Evolutionary conservation across 1,140 invertebrate species (phyloP).

Genomic region (Diorhabda sublineata): DNA sequence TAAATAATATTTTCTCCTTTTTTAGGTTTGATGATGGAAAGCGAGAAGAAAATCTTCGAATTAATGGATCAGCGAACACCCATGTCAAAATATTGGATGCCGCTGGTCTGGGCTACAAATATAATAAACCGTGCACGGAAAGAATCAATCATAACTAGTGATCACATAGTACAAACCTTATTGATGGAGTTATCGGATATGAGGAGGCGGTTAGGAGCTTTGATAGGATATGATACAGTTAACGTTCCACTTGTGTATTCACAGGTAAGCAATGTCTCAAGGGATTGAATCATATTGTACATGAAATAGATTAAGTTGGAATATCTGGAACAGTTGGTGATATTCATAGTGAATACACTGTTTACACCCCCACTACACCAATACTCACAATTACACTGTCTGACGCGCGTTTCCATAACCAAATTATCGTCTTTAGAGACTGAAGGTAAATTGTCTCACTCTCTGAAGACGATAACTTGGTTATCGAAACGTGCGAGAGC

Average conservation of each 20-base stretch:
- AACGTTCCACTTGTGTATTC: conserved; percentile 97
- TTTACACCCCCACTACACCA: too few species aligned
- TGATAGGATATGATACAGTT: conserved; percentile 93
- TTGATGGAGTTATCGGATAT: conserved; percentile 80
- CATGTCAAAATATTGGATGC: conserved; percentile 93
- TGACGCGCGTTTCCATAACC: too few species aligned
- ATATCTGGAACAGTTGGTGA: too few species aligned
- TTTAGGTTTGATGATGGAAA: conserved; percentile 83
- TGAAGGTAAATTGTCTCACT: too few species aligned
- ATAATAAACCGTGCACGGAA: conserved; percentile 81
- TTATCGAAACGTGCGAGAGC: too few species aligned
- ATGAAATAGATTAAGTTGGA: too few species aligned
- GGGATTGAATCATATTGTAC: not conserved
- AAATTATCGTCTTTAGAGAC: too few species aligned
- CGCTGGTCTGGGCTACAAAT: conserved; percentile 85
- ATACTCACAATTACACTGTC: too few species aligned
- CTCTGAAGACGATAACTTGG: too few species aligned
- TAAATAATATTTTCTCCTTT: conserved; percentile 12
- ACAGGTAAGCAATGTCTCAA: conserved; percentile 68
- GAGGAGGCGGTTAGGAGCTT: conserved; percentile 68
- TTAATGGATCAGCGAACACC: conserved; percentile 80
- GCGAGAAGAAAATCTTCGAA: conserved; percentile 84
- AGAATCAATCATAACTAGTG: conserved; percentile 74
- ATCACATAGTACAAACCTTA: conserved; percentile 83
- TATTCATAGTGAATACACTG: too few species aligned